Percentiles rank a stretch among this genome's conserved stretches.
These are phyloP conservation scores for Microtus montanus DNA, from an alignment of 2,113 vertebrate genomes.

Conservation along the genomic window DNA sequence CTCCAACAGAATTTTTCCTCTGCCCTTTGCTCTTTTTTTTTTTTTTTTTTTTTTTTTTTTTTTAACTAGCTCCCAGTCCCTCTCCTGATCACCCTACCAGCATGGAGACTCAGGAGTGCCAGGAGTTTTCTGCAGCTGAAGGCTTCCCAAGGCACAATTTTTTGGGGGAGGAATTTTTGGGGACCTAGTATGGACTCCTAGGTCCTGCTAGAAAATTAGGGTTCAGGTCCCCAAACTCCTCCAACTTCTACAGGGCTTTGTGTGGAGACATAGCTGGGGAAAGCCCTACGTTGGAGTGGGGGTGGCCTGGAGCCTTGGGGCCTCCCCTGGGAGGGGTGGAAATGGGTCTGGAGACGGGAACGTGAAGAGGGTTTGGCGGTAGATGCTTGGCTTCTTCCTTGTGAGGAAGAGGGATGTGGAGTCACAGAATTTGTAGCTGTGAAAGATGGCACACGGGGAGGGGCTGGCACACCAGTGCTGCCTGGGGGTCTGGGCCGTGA, in stretches of 20 bases:
- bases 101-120: neutral
- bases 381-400: neutral
- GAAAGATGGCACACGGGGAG: neutral
- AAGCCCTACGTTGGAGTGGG: conserved; percentile 56
- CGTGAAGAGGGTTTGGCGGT: conserved; percentile 6
- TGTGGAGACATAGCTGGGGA: neutral
- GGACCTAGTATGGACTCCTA: neutral
- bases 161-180: neutral
- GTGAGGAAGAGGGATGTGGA: neutral
- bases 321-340: conserved; percentile 41
- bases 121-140: neutral
- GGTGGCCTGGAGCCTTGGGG: conserved; percentile 58
- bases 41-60: no score
- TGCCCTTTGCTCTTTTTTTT: neutral
- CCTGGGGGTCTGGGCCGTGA: conserved; percentile 1
- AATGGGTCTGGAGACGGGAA: conserved; percentile 48
- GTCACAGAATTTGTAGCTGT: conserved; percentile 38
- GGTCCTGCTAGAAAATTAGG: conserved; percentile 8
- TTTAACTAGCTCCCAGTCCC: neutral
- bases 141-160: neutral
- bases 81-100: neutral
- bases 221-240: neutral
- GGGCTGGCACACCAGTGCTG: neutral
- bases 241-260: neutral
- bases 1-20: neutral